Evolutionary conservation across 2,113 vertebrate genomes (phyloP).

Genomic region (Prolemur simus): DNA sequence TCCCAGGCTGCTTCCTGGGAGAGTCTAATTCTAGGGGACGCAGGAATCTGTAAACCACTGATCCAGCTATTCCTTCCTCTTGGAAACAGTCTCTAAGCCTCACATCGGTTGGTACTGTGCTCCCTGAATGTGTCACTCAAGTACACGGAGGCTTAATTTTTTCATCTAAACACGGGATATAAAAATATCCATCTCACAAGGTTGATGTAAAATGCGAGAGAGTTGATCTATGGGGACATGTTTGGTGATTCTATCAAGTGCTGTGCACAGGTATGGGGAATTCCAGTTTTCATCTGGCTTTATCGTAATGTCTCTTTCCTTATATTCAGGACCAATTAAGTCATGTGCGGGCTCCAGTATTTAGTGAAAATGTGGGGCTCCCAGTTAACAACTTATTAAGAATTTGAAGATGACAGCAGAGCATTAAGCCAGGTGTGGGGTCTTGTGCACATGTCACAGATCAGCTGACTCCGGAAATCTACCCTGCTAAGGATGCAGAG

Average conservation of each 20-base stretch:
- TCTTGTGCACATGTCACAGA: not conserved
- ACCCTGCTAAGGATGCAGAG: not conserved
- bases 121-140: not conserved
- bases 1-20: not conserved
- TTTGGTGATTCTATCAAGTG: not conserved
- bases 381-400: not conserved
- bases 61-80: not conserved
- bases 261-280: not conserved
- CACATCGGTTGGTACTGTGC: not conserved
- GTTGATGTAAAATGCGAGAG: not conserved
- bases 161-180: not conserved
- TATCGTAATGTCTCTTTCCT: not conserved
- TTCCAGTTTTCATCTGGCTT: not conserved
- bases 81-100: not conserved
- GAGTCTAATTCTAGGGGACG: not conserved
- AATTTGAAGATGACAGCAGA: not conserved
- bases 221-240: not conserved
- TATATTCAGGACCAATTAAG: not conserved
- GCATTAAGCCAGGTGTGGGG: not conserved
- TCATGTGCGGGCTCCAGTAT: not conserved
- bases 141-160: not conserved
- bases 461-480: not conserved
- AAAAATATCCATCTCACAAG: not conserved
- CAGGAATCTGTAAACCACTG: not conserved
- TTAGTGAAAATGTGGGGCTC: not conserved